These are phyloP conservation scores for Ptyas mucosa DNA, from an alignment of 2,113 vertebrate species.

Conservation along the genomic window DNA sequence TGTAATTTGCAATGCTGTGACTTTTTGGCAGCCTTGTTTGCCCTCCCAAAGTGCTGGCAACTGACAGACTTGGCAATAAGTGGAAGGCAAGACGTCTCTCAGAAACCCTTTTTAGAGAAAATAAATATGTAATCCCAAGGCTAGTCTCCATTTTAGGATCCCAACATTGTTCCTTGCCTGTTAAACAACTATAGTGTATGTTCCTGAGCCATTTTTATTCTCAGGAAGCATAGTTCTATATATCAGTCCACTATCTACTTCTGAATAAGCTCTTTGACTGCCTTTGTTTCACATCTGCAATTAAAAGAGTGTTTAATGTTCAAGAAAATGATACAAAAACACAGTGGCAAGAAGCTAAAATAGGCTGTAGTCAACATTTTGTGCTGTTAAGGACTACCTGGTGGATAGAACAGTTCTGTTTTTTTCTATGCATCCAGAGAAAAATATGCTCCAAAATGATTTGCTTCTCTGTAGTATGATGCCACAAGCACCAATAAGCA, in stretches of 20 bases:
- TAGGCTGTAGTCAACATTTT: neutral
- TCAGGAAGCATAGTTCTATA: neutral
- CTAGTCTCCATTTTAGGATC: neutral
- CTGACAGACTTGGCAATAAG: slow-evolving; percentile 34
- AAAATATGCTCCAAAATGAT: neutral
- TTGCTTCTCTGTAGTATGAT: slow-evolving; percentile 18
- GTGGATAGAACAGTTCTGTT: neutral
- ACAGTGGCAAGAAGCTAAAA: neutral
- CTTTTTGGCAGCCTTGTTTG: slow-evolving; percentile 37
- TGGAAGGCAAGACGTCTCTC: slow-evolving; percentile 33
- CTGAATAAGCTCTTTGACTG: neutral
- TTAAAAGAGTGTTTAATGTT: slow-evolving; percentile 14
- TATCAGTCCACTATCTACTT: neutral
- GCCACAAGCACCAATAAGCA: slow-evolving; percentile 20
- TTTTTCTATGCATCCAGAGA: neutral
- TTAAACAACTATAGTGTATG: neutral
- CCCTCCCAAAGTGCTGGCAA: slow-evolving; percentile 3
- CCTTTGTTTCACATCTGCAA: slow-evolving; percentile 20
- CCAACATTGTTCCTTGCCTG: slow-evolving; percentile 23
- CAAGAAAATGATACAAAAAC: neutral
- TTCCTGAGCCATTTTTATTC: neutral
- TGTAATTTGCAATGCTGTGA: slow-evolving; percentile 37
- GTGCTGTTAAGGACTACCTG: neutral
- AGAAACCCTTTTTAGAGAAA: slow-evolving; percentile 43
- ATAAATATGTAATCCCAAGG: slow-evolving; percentile 21